phyloP scores from a whole-genome alignment of 2,888 invertebrate genomes.

The Lordiphosa fenestrarum region DNA sequence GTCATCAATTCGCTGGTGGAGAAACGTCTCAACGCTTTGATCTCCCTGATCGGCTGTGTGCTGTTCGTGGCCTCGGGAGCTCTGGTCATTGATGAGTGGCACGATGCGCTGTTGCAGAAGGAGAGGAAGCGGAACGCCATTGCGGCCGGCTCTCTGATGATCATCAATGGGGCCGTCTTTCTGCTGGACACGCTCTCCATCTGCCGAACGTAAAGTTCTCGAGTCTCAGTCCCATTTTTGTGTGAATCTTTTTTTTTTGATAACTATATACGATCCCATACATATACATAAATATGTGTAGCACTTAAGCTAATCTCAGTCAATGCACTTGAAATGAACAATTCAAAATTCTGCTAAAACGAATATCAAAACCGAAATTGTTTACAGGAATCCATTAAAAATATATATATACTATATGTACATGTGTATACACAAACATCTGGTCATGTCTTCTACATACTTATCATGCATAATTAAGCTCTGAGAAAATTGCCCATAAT shows the following conservation, averaged over 20 bases:
- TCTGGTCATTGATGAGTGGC: slow-evolving; percentile 78
- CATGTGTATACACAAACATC: slow-evolving; percentile 14
- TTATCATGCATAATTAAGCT: slow-evolving; percentile 24
- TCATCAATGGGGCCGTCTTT: slow-evolving; percentile 78
- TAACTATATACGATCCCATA: neutral
- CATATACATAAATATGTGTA: slow-evolving; percentile 24
- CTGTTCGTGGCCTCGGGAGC: slow-evolving; percentile 77
- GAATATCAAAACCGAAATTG: slow-evolving; percentile 55
- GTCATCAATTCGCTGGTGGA: slow-evolving; percentile 75
- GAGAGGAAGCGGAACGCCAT: slow-evolving; percentile 77
- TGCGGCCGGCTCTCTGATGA: slow-evolving; percentile 78
- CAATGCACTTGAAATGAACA: slow-evolving; percentile 33
- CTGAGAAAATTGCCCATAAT: slow-evolving; percentile 46
- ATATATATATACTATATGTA: slow-evolving; percentile 12
- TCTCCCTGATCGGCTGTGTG: slow-evolving; percentile 76
- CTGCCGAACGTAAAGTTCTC: slow-evolving; percentile 76
- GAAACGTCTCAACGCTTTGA: slow-evolving; percentile 77
- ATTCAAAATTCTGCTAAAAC: slow-evolving; percentile 30
- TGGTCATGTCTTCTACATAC: slow-evolving; percentile 31
- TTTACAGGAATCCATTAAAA: slow-evolving; percentile 49
- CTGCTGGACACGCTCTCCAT: slow-evolving; percentile 77
- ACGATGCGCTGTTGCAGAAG: slow-evolving; percentile 57
- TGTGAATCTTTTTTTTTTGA: slow-evolving; percentile 32
- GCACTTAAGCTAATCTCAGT: slow-evolving; percentile 50
- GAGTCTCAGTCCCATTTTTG: slow-evolving; percentile 51